Evolutionary conservation across 2,113 vertebrate genomes (phyloP), one percentile per base, ranked within the genome.

Genomic region (Alectura lathami): DNA sequence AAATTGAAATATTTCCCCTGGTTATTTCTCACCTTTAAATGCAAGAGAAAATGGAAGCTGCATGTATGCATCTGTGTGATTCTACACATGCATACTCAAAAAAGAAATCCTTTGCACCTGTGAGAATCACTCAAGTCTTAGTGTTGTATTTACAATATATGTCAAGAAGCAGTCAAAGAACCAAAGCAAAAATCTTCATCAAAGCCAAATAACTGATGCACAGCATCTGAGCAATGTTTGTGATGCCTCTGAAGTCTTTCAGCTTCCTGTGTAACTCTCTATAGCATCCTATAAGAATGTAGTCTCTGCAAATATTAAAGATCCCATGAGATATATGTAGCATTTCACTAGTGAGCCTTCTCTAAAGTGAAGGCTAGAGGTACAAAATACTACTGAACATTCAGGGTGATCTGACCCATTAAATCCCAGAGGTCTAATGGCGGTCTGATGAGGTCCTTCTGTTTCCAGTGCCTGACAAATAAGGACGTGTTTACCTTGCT

Each of bases 41-140:
- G 32, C 12, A 67, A 17, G 18, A 77, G 0, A 1, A 36, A 76
- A 21, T 21, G 13, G 26, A 79, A 56, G 2, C 3, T n/a, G 8
- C 0, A 1, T 3, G 7, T 32, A 34, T 54, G 22, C 7, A 67
- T 11, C 3, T 21, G 4, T 17, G 12, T 17, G 3, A 51, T 8
- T 60, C 7, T 20, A 3, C 3, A 26, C 1, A 16, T 3, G 9
- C 2, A 12, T 38, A 32, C 51, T 63, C 36, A 47, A 29, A 17
- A 14, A n/a, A 57, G 11, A 60, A 40, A 62, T 27, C 27, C 26
- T 20, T 57, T 63, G 11, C 2, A 78, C 6, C 7, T 57, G 26
- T 27, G 53, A 74, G 53, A 9, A 32, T 85, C 53, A 63, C 7
- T 69, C 15, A 62, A 38, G 51, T 36, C 3, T 6, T 42, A 63